A percentile compares a stretch with the other conserved stretches of the same genome.
phyloP scores from a whole-genome alignment of 1,140 invertebrate genomes.

The Achroia grisella region DNA sequence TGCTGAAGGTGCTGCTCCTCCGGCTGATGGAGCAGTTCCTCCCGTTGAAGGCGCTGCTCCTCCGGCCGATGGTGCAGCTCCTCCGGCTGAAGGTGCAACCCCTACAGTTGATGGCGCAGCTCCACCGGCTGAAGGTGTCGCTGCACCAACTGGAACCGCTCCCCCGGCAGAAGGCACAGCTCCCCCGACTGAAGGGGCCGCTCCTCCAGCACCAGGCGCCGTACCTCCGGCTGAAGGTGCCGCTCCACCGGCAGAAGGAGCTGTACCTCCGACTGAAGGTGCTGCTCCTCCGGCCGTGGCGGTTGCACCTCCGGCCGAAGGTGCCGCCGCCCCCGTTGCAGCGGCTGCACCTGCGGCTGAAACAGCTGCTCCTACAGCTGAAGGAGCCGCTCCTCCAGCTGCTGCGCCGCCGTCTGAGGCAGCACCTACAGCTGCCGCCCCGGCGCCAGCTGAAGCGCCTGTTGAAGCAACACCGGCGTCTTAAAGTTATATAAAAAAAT shows the following conservation, averaged over 20 bases:
- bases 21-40: slow-evolving; percentile 15
- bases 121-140: slow-evolving; percentile 22
- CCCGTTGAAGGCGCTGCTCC: slow-evolving; percentile 18
- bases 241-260: slow-evolving; percentile 12
- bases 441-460: slow-evolving; percentile 18
- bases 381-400: slow-evolving; percentile 13
- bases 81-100: slow-evolving; percentile 41
- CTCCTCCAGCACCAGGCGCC: slow-evolving; percentile 31
- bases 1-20: slow-evolving; percentile 21
- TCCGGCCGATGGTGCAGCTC: slow-evolving; percentile 16
- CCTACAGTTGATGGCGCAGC: slow-evolving; percentile 51
- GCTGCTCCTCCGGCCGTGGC: slow-evolving; percentile 11
- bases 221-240: slow-evolving; percentile 12
- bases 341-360: slow-evolving; percentile 34
- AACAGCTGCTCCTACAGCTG: slow-evolving; percentile 12
- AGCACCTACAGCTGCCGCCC: slow-evolving; percentile 10
- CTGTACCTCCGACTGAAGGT: slow-evolving; percentile 24
- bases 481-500: not conserved
- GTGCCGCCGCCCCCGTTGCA: slow-evolving; percentile 15
- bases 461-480: slow-evolving; percentile 33
- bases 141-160: slow-evolving; percentile 7
- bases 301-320: slow-evolving; percentile 34
- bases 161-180: slow-evolving; percentile 1
- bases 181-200: slow-evolving; percentile 42
- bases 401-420: slow-evolving; percentile 11